phyloP scores from a whole-genome alignment of 1,140 invertebrate genomes.

The Drosophila trapezifrons region DNA sequence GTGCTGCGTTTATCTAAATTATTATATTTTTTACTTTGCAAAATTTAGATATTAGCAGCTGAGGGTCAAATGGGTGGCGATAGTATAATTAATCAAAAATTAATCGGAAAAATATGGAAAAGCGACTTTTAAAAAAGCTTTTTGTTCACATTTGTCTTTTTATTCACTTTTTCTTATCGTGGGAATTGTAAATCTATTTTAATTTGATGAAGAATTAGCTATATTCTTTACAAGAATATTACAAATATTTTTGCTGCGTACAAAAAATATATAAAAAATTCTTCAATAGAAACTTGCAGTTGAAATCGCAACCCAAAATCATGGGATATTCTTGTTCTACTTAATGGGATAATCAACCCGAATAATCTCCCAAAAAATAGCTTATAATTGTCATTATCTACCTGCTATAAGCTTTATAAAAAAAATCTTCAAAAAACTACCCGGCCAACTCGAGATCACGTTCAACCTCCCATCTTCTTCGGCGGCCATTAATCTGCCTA shows the following conservation, averaged over 20 bases:
- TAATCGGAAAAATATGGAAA: neutral
- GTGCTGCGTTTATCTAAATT: conserved; percentile 14
- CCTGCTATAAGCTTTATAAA: neutral
- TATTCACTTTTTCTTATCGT: neutral
- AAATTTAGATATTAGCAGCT: conserved; percentile 32
- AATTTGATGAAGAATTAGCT: neutral
- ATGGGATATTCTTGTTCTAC: no score
- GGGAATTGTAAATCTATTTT: neutral
- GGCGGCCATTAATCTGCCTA: conserved; percentile 49
- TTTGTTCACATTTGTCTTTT: neutral
- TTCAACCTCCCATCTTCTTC: conserved; percentile 18
- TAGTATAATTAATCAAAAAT: neutral
- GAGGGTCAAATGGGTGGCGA: neutral
- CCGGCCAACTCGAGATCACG: conserved; percentile 13
- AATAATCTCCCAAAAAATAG: neutral
- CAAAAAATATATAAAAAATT: no score
- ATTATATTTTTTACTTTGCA: neutral
- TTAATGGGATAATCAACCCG: neutral
- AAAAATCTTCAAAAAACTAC: neutral
- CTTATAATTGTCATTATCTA: neutral
- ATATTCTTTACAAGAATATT: neutral
- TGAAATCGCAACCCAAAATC: neutral
- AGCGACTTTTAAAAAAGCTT: neutral
- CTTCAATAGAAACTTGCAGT: no score
- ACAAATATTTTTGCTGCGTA: no score